Evolutionary conservation across 2,797 vertebrate genomes (phyloP), one percentile per base, ranked within the genome.

Genomic region (Micromesistius poutassou): DNA sequence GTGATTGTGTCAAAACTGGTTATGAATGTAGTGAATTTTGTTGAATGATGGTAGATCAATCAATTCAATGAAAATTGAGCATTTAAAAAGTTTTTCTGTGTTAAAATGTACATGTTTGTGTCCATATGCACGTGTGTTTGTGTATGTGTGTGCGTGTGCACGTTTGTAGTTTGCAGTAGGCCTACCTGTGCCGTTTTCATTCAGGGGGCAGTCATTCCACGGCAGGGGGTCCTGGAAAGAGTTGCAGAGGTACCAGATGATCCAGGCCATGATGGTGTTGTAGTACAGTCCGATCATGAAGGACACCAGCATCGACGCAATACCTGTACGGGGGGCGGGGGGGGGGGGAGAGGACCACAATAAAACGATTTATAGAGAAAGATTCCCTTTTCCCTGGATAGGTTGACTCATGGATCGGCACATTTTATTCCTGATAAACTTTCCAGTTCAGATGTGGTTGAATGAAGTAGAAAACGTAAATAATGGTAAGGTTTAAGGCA

Each of bases 201-300:
- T 94, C 10, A 93, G 72, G 0, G 96, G 96, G 81, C 97, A 98
- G 9, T 81, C 30, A 3, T 91, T 94, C 97, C 97, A 98, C 1
- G 97, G 97, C 84, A 98, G 90, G 0, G 97, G 97, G 3, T 95
- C 77, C 87, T 96, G 95, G 86, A 98, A 97, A 74, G 96, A 98
- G 85, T 97, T 94, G 79, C 95, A 93, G 35, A 98, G 91, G 85
- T 96, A 97, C 97, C 97, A 97, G 40, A 97, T 89, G 74, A 97
- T 95, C 97, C 96, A 97, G 50, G 93, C 90, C 74, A 98, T 75
- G 85, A 98, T 93, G 0, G 92, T 95, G 86, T 97, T 98, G 87
- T 98, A 98, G 87, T 96, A 97, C 33, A 96, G 35, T 77, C 85
- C 36, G 79, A 96, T 90, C 82, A 96, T 84, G 75, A 96, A 88